Evolutionary conservation across 2,888 invertebrate genomes (phyloP), one percentile per base, ranked within the genome.

Genomic region (Phanerotoma sp.): DNA sequence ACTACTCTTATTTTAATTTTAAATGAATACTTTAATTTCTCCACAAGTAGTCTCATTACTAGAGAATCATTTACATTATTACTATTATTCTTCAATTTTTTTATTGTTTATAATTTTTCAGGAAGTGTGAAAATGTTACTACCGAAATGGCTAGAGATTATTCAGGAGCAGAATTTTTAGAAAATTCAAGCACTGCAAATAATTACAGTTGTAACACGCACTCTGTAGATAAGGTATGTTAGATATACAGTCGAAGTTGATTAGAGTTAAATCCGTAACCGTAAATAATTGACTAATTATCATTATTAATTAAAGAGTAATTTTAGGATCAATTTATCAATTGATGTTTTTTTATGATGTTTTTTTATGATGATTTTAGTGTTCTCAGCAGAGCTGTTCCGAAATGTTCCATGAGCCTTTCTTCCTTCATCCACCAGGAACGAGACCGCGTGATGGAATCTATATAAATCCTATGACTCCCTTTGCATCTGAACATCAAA

Each of bases 381-480:
- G 75, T 57, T 72, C 73, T 37, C 49, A 70, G 46, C 69, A 71
- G 52, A 66, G 71, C 61, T 73, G 75, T 65, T 38, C 44, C 30
- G 62, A 66, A 47, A 76, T 76, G 75, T 75, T 75, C 55, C 77
- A 76, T 66, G 76, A 77, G 66, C 77, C 77, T 53, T 77, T 77
- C 46, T 77, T 75, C 54, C 66, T 77, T 32, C 77, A 77, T 60
- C 77, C 76, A 21, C 77, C 76, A 13, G 71, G 75, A 20, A 66
- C 76, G 3, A 62, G 75, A 28, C 87, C 87, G 0, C 86, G 87
- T 54, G 91, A 92, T 67, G 92, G 92, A 0, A 81, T 92, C 37
- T 93, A 92, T 72, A 86, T 93, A 57, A 92, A 91, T 74, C 91
- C 92, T 0, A 91, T 92, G 89, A 84, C 81, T 55, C 74, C 75